Conservation (phyloP, 2,113 vertebrate genomes). For the Toxostoma redivivum region DNA sequence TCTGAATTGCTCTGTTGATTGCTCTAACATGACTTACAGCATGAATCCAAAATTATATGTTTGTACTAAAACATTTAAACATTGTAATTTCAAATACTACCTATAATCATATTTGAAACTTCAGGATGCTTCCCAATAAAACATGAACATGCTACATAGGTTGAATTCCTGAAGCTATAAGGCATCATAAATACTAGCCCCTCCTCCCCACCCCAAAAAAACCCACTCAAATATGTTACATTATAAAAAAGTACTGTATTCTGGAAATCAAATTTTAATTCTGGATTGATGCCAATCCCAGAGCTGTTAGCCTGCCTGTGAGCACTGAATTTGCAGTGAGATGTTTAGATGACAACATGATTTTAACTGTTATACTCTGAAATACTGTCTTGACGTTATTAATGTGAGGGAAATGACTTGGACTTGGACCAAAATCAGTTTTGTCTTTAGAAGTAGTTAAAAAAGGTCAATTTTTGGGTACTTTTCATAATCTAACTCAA, state of each 20-base stretch:
- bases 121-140: background rate
- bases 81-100: background rate
- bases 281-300: background rate
- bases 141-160: background rate
- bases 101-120: background rate
- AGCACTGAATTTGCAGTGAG: background rate
- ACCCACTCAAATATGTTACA: background rate
- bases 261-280: background rate
- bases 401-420: background rate
- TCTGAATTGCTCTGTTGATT: background rate
- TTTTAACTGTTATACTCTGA: background rate
- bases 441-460: background rate
- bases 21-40: background rate
- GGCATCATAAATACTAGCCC: background rate
- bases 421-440: background rate
- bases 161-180: background rate
- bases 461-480: background rate
- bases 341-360: background rate
- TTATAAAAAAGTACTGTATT: background rate
- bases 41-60: background rate
- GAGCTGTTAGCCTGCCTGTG: background rate
- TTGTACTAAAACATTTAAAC: background rate
- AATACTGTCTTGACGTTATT: background rate
- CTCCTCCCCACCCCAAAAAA: background rate
- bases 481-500: background rate